Evolutionary conservation across 2,888 invertebrate species (phyloP), one percentile per base, ranked within the genome.

Genomic region (Antheraea yamamai): DNA sequence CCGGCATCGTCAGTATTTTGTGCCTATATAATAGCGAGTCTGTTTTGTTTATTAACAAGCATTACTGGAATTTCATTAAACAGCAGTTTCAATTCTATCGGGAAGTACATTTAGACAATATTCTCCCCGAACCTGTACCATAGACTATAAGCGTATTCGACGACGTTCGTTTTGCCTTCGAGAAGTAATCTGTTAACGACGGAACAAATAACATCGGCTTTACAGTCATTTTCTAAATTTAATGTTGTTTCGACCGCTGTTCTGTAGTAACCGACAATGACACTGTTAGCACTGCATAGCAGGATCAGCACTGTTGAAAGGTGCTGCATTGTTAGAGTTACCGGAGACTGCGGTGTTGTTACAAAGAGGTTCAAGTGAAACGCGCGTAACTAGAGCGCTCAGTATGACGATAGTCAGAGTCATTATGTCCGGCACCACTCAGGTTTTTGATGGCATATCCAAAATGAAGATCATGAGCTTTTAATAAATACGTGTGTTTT

Each of bases 101-200:
- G 88, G 35, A 88, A 87, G 75, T 79, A 75, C 12, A 78, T 82
- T 0, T 51, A 72, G 1, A 87, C 77, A 7, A 87, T 76, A 30
- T 82, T 79, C 52, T 78, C 75, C 4, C 75, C 78, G 26, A 75
- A 79, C 8, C 14, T 76, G 16, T 78, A 78, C 84, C 85, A 88
- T 4, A 88, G 78, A 73, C 84, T 83, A 58, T 83, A 84, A 30
- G 82, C 83, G 73, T 78, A 88, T 6, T 73, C 64, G 78, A 86
- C 80, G 8, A 80, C 66, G 70, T 81, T 82, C 10, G 74, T 73
- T 10, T 77, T 74, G 14, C 78, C 76, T 26, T 78, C 76, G 23
- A 77, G 76, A 6, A 88, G 77, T 51, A 87, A 74, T 77, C 78
- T 83, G 0, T 74, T 77, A 0, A 87, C 77, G 23, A 80, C 74